Base-by-base conservation (phyloP, 2,797 vertebrate species). In the Crypturellus tataupa region DNA sequence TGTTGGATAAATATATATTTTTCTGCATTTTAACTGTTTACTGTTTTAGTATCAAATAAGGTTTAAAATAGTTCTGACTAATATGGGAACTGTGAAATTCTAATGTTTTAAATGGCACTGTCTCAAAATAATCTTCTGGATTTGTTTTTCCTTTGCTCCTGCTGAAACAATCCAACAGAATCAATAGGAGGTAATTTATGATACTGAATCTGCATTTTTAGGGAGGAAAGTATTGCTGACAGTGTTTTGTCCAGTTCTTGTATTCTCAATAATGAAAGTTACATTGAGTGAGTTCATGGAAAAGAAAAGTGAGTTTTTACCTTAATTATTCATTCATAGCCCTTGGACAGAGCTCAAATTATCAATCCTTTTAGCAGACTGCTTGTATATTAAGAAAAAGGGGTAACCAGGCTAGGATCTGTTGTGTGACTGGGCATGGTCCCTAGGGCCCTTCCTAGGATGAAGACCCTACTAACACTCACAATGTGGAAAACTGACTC, bases 241-340 rank as follows among this genome's bases (percentile, higher is more conserved):
- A 59, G 25, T 18, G 33, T 37, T 95, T 93, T 88, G 51, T 56
- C 68, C 83, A 58, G 70, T 44, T 68, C 75, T 85, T 56, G 19
- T 82, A 62, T 93, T 87, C 64, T 91, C 84, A 75, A 12, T 77
- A 75, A 19, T 90, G 60, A 64, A 95, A 91, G 81, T n/a, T 65
- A 51, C 15, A 71, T 77, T 78, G 29, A 95, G 35, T 77, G 78
- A 92, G 71, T 58, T 75, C 37, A 75, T 65, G 64, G 80, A 80
- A 87, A 91, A 93, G 70, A 76, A 91, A 92, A 89, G 68, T 77
- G 60, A 93, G 40, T 83, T 93, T 88, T 87, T 37, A 73, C 51
- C 90, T 85, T 49, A 87, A 93, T 93, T 94, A 90, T 95, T 95
- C 75, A 92, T 90, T 62, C 11, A 1, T 56, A 1, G 0, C 15